Base-by-base conservation (phyloP, 2,888 invertebrate species). In the Autographa gamma region DNA sequence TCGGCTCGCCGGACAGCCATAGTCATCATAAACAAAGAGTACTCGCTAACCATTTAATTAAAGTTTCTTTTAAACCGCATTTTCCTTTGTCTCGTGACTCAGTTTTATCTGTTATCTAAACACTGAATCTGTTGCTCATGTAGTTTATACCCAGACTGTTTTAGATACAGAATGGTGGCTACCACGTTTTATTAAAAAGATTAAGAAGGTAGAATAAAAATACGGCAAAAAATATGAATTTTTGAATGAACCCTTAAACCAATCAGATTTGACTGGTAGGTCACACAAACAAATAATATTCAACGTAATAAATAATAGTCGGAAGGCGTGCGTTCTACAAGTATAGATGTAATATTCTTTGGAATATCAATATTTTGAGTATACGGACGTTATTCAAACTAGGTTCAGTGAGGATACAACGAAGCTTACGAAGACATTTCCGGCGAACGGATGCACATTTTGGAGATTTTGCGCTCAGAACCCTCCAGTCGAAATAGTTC, bases 361-460 rank as follows among this genome's bases (percentile, higher is more conserved):
- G 59, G 52, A 67, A 78, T 74, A 80, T 82, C 79, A 80, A 86
- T 85, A 86, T 84, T 85, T 81, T 70, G 77, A 74, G 70, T 74
- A 61, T 75, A 77, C 79, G 74, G 74, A 70, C 79, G 86, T 90
- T 93, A 94, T 93, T 92, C 92, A 92, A 88, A 91, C 83, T 88
- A 90, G 88, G 88, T 88, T 86, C 89, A 82, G 86, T 83, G 83
- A 83, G 88, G 90, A 91, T 92, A 90, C 87, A 88, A 85, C 83
- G 83, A 86, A 90, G 92, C 92, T 93, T 90, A 89, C 86, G 87
- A 87, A 90, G 90, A 93, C 92, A 91, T 93, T 92, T 91, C 93
- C 92, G 90, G 85, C 81, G 85, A 88, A 87, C 89, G 91, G 86
- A 91, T 93, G 91, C 91, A 93, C 92, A 93, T 94, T 95, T 93